Evolutionary conservation across 1,140 invertebrate genomes (phyloP).

Genomic region (Hylaeus volcanicus): DNA sequence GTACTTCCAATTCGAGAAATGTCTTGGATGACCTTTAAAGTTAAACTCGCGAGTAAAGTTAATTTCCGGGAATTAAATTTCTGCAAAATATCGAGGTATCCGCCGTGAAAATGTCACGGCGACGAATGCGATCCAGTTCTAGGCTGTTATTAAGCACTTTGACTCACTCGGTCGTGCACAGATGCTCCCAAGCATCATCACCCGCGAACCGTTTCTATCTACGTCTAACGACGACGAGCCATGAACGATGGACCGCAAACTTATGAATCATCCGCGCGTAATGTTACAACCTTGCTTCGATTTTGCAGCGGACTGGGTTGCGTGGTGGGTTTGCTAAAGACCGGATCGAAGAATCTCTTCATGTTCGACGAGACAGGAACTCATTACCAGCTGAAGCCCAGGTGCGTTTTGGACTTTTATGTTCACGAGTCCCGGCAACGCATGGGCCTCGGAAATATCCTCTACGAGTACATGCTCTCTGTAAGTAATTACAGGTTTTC

Average conservation of each 20-base stretch:
- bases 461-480: conserved; percentile 91
- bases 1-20: too few species aligned
- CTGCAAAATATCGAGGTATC: background rate
- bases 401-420: conserved; percentile 94
- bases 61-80: too few species aligned
- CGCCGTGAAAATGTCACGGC: conserved; percentile 2
- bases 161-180: conserved; percentile 10
- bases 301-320: conserved; percentile 82
- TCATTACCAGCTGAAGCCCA: conserved; percentile 86
- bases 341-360: conserved; percentile 92
- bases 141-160: conserved; percentile 17
- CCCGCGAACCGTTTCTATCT: background rate
- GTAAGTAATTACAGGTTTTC: conserved; percentile 74
- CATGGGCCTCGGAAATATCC: conserved; percentile 86
- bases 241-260: background rate
- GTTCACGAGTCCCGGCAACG: conserved; percentile 90
- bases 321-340: conserved; percentile 91
- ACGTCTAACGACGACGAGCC: background rate
- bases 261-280: conserved; percentile 52
- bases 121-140: conserved; percentile 3
- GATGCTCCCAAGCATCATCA: conserved; percentile 3
- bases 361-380: conserved; percentile 87
- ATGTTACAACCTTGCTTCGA: conserved; percentile 50
- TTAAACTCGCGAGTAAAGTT: too few species aligned
- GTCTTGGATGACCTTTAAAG: too few species aligned